Conservation (phyloP, 2,797 vertebrate genomes). For the Bucorvus abyssinicus region DNA sequence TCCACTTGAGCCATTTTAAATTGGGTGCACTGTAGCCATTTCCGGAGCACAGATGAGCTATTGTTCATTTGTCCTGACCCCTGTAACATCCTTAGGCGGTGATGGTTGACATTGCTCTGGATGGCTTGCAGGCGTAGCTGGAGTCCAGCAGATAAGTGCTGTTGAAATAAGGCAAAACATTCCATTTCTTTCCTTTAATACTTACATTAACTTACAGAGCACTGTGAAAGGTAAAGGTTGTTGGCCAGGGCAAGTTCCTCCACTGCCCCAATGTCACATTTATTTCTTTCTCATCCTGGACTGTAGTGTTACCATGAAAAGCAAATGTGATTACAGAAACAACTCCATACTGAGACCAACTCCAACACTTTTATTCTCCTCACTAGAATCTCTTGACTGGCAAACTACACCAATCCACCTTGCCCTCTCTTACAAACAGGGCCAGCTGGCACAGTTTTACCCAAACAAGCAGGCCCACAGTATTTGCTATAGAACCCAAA, state of each 20-base stretch:
- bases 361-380: not conserved
- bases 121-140: slow-evolving; percentile 97
- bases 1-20: slow-evolving; percentile 99
- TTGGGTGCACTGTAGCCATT: slow-evolving; percentile 97
- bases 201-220: not conserved
- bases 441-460: not conserved
- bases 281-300: not conserved
- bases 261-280: not conserved
- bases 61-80: slow-evolving; percentile 78
- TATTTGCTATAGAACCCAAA: not conserved
- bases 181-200: not conserved
- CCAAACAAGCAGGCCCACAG: not conserved
- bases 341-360: not conserved
- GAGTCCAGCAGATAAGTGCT: slow-evolving; percentile 96
- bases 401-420: not conserved
- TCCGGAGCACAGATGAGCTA: slow-evolving; percentile 87
- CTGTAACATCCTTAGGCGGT: slow-evolving; percentile 87
- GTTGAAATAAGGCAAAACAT: slow-evolving; percentile 28
- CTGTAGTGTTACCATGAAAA: not conserved
- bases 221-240: not conserved
- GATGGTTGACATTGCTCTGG: slow-evolving; percentile 96
- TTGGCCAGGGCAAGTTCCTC: not conserved
- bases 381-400: not conserved
- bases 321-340: not conserved
- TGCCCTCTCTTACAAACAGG: not conserved